Conservation (phyloP, 1,140 invertebrate species). For the Bicyclus anynana region DNA sequence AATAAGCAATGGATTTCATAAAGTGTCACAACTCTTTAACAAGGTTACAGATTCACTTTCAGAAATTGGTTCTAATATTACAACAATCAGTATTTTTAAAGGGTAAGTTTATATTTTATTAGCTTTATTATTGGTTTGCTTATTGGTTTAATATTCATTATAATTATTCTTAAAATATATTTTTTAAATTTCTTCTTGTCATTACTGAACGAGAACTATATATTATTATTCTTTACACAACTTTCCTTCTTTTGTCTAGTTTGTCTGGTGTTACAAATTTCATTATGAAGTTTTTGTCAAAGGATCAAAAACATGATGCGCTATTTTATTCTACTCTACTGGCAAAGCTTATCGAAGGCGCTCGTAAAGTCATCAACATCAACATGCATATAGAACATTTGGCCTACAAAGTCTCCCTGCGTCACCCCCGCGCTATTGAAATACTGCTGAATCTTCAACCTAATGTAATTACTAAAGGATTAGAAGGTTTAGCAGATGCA, state of each 20-base stretch:
- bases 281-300: slow-evolving; percentile 46
- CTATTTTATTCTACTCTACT: slow-evolving; percentile 64
- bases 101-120: slow-evolving; percentile 43
- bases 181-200: not conserved
- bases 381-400: slow-evolving; percentile 64
- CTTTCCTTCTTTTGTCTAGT: slow-evolving; percentile 39
- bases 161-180: too few relatives aligned
- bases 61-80: slow-evolving; percentile 29
- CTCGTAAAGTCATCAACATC: slow-evolving; percentile 45
- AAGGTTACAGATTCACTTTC: slow-evolving; percentile 37
- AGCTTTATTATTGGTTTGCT: too few relatives aligned
- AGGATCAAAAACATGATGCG: slow-evolving; percentile 42
- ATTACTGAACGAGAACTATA: not conserved
- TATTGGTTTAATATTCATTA: too few relatives aligned
- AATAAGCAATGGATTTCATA: slow-evolving; percentile 22
- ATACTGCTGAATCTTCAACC: slow-evolving; percentile 43
- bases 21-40: slow-evolving; percentile 38
- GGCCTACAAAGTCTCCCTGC: slow-evolving; percentile 50
- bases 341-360: slow-evolving; percentile 55
- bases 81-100: slow-evolving; percentile 39
- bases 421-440: slow-evolving; percentile 54
- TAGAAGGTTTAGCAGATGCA: slow-evolving; percentile 64
- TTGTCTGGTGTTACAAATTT: slow-evolving; percentile 53
- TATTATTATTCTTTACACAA: not conserved
- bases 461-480: slow-evolving; percentile 47